Percentiles rank a stretch among this genome's conserved stretches.
Conservation (phyloP, 2,113 vertebrate species). For the Gobio gobio region DNA sequence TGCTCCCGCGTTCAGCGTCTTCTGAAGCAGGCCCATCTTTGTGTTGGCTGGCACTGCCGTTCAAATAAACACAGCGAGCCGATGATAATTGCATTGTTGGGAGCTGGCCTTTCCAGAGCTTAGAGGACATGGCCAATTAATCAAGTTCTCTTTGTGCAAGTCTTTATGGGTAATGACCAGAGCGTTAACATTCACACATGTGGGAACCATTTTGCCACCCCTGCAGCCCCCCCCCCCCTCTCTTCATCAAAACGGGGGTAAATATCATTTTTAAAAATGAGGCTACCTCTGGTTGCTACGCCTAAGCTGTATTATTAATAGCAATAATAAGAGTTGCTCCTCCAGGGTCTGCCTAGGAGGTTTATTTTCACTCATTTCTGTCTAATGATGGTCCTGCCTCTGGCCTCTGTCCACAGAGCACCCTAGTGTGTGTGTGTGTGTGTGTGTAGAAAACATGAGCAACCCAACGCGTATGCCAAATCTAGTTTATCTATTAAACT, state of each 20-base stretch:
- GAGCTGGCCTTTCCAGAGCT: conserved; percentile 72
- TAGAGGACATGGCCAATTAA: conserved; percentile 82
- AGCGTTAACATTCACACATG: conserved; percentile 84
- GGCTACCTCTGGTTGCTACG: conserved; percentile 53
- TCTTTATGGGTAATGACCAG: conserved; percentile 81
- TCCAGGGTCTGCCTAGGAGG: conserved; percentile 41
- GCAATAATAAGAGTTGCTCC: conserved; percentile 52
- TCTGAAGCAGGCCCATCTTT: conserved; percentile 32
- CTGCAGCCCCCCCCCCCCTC: conserved; percentile 31
- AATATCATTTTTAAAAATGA: conserved; percentile 76
- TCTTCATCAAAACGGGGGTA: conserved; percentile 82
- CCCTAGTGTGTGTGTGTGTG: conserved; percentile 43
- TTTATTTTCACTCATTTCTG: conserved; percentile 59
- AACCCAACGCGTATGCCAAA: background rate
- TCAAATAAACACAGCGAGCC: conserved; percentile 85
- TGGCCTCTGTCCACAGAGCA: conserved; percentile 49
- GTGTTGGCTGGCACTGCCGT: conserved; percentile 62
- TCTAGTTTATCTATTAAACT: background rate
- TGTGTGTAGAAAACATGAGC: conserved; percentile 23
- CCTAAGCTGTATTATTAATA: conserved; percentile 61
- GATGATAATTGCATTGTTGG: conserved; percentile 85
- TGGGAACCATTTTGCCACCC: conserved; percentile 86
- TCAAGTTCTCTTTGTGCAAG: conserved; percentile 81
- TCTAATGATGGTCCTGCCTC: conserved; percentile 53
- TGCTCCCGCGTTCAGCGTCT: background rate